Evolutionary conservation across 2,888 invertebrate species (phyloP), one percentile per base, ranked within the genome.

Genomic region (Rhamnusium bicolor): DNA sequence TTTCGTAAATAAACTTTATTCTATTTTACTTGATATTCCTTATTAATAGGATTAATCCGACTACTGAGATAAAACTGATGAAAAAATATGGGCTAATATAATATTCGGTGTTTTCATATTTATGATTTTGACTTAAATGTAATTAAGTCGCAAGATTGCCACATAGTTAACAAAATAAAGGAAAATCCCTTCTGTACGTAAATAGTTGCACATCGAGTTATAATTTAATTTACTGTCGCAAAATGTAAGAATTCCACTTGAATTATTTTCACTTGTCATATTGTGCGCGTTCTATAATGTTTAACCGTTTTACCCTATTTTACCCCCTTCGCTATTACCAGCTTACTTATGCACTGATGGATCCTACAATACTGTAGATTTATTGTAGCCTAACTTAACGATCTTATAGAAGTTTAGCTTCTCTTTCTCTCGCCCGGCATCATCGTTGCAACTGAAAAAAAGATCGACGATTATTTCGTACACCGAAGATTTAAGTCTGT

Each of bases 201-300:
- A 74, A 78, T 78, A 78, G 76, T 75, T 78, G 78, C 79, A 75
- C 79, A 79, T 79, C 73, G 76, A 77, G 79, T 76, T 76, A 76
- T 79, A 79, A 79, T 81, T 81, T 80, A 81, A 81, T 82, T 82
- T 81, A 76, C 75, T 79, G 78, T 78, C 75, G 85, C 84, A 83
- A 82, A 86, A 86, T 87, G 87, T 87, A 88, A 87, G 88, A 88
- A 88, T 87, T 87, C 86, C 88, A 85, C 87, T 84, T 86, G 88
- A 87, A 87, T 87, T 87, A 86, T 85, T 85, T 85, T 83, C 85
- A 83, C 86, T 86, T 87, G 86, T 87, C 86, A 86, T 84, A 80
- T 80, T 81, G 84, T 84, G 84, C 85, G 86, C 83, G 85, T 86
- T 86, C 85, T 84, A 86, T 85, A 86, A 86, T 85, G 85, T 86